Conservation (phyloP, 2,797 vertebrate species). For the Ciconia nigra region DNA sequence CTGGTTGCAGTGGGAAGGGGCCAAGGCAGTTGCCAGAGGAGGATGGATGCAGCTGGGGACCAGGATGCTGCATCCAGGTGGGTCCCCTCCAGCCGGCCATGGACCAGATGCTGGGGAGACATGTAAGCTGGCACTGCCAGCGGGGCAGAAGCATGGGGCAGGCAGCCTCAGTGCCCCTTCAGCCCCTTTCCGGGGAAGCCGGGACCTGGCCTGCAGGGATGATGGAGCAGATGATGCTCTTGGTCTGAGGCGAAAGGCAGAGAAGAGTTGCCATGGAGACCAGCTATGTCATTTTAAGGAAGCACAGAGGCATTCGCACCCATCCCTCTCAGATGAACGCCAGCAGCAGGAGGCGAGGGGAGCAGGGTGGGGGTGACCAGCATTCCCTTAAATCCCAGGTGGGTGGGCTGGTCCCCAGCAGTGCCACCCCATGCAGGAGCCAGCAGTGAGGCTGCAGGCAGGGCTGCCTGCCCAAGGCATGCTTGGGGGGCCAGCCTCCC, state of each 20-base stretch:
- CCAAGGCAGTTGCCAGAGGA: background rate
- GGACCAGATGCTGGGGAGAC: background rate
- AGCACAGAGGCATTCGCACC: background rate
- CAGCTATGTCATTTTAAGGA: constrained; percentile 57
- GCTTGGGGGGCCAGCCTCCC: background rate
- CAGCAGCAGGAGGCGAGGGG: background rate
- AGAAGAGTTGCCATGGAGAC: constrained; percentile 71
- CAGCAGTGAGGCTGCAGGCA: rapidly evolving
- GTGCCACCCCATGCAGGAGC: rapidly evolving
- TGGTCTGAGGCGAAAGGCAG: constrained; percentile 67
- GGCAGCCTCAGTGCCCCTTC: background rate
- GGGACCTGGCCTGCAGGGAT: constrained; percentile 40
- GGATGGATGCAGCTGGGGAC: background rate
- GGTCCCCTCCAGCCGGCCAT: rapidly evolving
- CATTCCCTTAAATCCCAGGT: too few relatives aligned
- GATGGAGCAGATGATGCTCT: constrained; percentile 56
- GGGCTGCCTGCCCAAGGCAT: background rate
- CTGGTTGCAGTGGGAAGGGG: background rate
- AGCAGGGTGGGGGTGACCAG: rapidly evolving
- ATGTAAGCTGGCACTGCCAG: background rate
- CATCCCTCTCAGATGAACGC: background rate
- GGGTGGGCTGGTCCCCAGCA: background rate
- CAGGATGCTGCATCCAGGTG: rapidly evolving
- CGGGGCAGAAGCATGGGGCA: rapidly evolving
- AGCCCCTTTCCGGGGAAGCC: background rate